phyloP scores from a whole-genome alignment of 2,888 invertebrate genomes.

The Cheilosia urbana region DNA sequence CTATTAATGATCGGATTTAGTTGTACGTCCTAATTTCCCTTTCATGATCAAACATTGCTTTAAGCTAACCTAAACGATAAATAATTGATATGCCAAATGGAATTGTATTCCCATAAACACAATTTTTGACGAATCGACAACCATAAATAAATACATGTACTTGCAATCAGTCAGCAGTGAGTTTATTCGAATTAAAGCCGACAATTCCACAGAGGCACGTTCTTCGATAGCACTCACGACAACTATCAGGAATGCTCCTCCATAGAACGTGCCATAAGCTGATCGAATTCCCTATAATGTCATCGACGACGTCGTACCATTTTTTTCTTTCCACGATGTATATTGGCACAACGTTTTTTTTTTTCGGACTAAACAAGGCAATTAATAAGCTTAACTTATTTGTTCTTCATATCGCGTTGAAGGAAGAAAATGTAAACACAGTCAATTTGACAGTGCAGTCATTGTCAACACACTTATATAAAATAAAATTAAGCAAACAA shows the following conservation, averaged over 20 bases:
- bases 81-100: no score
- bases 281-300: background rate
- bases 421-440: background rate
- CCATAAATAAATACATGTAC: background rate
- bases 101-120: no score
- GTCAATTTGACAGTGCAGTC: background rate
- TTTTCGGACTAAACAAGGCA: background rate
- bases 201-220: background rate
- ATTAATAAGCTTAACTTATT: background rate
- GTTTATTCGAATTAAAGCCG: background rate
- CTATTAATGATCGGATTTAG: no score
- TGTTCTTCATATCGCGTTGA: background rate
- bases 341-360: background rate
- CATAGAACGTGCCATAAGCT: background rate
- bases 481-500: slow-evolving; percentile 1
- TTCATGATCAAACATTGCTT: no score
- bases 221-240: background rate
- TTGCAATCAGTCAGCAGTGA: background rate
- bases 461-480: background rate
- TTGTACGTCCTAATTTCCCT: no score
- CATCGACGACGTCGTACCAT: background rate
- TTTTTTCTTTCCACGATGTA: background rate
- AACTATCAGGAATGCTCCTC: background rate
- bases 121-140: no score
- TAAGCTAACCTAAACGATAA: no score